Evolutionary conservation across 2,888 invertebrate species (phyloP), one percentile per base, ranked within the genome.

Genomic region (Drosophila rubida): DNA sequence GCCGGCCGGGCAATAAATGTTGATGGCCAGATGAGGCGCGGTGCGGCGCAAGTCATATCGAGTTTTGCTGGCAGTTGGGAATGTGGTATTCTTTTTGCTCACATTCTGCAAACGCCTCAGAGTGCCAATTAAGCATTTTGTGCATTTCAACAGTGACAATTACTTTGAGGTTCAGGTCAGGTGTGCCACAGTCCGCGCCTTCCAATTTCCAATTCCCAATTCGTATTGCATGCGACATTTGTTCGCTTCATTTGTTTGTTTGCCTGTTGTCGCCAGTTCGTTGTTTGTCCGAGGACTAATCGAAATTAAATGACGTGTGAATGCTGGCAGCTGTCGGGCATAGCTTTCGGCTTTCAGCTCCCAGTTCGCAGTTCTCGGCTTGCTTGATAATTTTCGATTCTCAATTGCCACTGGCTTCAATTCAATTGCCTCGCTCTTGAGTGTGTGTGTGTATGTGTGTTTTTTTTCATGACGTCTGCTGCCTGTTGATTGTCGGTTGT

Each of bases 301-400:
- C 90, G 91, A 91, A 90, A 90, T 91, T 90, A 91, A 91, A 91
- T 91, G 91, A 91, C 90, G 91, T 91, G 91, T 90, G 91, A 91
- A 91, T 86, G 80, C 79, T 77, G 80, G 77, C 91, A 91, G 90
- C 90, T 90, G 90, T 69, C 64, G 54, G 45, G 69, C 71, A 80
- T 80, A 75, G 65, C 84, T 72, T 78, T 81, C 58, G 35, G 63
- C 54, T 75, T 66, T 60, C 69, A 51, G 59, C 55, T 59, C 50
- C 54, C 64, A 50, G 50, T 57, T 37, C n/a, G 49, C 59, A 16
- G 37, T 49, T n/a, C 67, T 32, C 30, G 41, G 50, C 58, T 42
- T 58, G 23, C 48, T 57, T 66, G 66, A 61, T 60, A 60, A 65
- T 75, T 73, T 54, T 65, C 62, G 63, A 69, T 61, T 66, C 69